phyloP scores from a whole-genome alignment of 2,888 invertebrate species.

The Acrobasis suavella region DNA sequence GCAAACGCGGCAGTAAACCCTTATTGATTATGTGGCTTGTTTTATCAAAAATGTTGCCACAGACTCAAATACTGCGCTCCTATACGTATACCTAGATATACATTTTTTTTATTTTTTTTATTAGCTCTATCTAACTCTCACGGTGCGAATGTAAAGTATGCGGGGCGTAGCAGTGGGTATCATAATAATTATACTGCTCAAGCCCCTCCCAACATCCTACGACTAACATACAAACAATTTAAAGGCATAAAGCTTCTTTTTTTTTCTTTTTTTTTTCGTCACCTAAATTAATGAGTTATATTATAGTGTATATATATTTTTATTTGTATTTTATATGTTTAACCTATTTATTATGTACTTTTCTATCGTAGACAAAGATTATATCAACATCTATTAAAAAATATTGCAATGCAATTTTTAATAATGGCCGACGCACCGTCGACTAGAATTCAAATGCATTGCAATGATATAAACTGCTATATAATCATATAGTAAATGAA shows the following conservation, averaged over 20 bases:
- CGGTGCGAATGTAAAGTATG: slow-evolving; percentile 70
- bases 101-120: slow-evolving; percentile 59
- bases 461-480: slow-evolving; percentile 40
- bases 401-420: slow-evolving; percentile 44
- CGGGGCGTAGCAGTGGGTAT: slow-evolving; percentile 62
- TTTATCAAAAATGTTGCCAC: slow-evolving; percentile 15
- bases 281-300: slow-evolving; percentile 75
- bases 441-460: slow-evolving; percentile 41
- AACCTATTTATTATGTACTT: slow-evolving; percentile 79
- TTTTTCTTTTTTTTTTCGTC: slow-evolving; percentile 57
- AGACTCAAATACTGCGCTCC: slow-evolving; percentile 46
- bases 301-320: slow-evolving; percentile 82
- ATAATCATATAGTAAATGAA: slow-evolving; percentile 55
- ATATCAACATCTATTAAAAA: slow-evolving; percentile 74
- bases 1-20: slow-evolving; percentile 38
- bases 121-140: slow-evolving; percentile 73
- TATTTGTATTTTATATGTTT: slow-evolving; percentile 77
- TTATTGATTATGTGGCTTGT: slow-evolving; percentile 10
- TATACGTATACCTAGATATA: slow-evolving; percentile 54
- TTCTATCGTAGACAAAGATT: slow-evolving; percentile 78
- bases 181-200: slow-evolving; percentile 60
- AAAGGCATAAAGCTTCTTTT: slow-evolving; percentile 79
- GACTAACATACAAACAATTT: slow-evolving; percentile 77
- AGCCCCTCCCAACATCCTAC: slow-evolving; percentile 64
- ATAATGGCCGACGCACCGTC: slow-evolving; percentile 32